Evolutionary conservation across 2,888 invertebrate species (phyloP).

Genomic region (Drosophila histrio): DNA sequence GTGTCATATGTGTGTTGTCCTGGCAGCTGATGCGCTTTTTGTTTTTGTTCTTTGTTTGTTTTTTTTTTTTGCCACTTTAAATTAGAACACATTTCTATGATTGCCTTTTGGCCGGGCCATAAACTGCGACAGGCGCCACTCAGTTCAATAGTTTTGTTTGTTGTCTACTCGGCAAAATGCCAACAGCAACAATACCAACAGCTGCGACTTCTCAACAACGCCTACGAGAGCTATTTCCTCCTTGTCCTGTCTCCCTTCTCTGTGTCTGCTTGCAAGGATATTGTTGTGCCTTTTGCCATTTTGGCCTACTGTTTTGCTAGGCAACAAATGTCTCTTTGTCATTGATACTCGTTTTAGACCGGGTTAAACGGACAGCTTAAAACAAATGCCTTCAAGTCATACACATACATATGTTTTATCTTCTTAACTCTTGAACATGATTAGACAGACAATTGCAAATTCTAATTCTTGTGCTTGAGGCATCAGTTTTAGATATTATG

Average conservation of each 20-base stretch:
- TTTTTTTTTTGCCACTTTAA: constrained; percentile 70
- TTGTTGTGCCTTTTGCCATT: constrained; percentile 6
- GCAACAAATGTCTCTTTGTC: constrained; percentile 58
- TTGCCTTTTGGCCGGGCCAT: constrained; percentile 65
- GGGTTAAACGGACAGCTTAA: constrained; percentile 46
- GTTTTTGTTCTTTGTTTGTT: constrained; percentile 43
- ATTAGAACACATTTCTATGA: constrained; percentile 79
- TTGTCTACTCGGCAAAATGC: constrained; percentile 75
- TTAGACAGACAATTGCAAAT: constrained; percentile 21
- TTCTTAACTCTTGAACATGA: constrained; percentile 30
- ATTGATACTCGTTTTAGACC: constrained; percentile 48
- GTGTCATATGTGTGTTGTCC: constrained; percentile 31
- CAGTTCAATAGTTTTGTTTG: constrained; percentile 74
- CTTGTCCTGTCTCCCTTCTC: constrained; percentile 17
- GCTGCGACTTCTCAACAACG: constrained; percentile 38
- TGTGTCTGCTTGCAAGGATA: neutral
- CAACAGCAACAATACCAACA: constrained; percentile 46
- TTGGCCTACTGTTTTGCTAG: constrained; percentile 34
- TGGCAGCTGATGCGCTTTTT: constrained; percentile 20
- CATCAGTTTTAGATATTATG: constrained; percentile 10
- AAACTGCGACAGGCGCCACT: constrained; percentile 75
- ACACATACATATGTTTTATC: constrained; percentile 21
- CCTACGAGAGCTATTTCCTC: constrained; percentile 28
- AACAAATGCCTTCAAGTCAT: constrained; percentile 5
- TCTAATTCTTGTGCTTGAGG: neutral